Conservation (phyloP, 1,140 invertebrate genomes). For the Drosophila grimshawi region DNA sequence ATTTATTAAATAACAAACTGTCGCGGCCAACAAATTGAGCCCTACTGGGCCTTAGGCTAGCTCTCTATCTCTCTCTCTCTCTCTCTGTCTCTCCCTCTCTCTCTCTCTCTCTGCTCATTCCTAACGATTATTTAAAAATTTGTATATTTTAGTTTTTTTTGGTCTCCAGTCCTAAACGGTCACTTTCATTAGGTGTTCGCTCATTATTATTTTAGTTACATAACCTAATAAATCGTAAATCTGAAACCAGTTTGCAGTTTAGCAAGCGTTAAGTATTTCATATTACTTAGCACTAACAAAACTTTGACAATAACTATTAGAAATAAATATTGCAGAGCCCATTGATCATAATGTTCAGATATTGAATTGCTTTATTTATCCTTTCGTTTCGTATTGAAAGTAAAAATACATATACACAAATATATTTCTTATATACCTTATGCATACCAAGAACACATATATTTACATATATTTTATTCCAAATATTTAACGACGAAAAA, state of each 20-base stretch:
- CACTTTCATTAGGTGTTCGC: slow-evolving; percentile 18
- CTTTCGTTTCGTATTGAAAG: slow-evolving; percentile 15
- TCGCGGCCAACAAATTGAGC: slow-evolving; percentile 39
- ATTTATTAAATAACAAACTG: slow-evolving; percentile 40
- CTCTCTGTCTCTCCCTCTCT: slow-evolving; percentile 22
- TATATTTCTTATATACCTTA: not conserved
- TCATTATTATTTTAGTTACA: not conserved
- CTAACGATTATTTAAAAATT: slow-evolving; percentile 35
- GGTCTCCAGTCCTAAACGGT: slow-evolving; percentile 4
- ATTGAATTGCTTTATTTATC: slow-evolving; percentile 14
- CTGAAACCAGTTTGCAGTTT: slow-evolving; percentile 25
- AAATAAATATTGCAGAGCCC: slow-evolving; percentile 11
- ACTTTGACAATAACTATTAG: slow-evolving; percentile 23
- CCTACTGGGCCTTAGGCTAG: slow-evolving; percentile 67
- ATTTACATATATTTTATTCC: slow-evolving; percentile 2
- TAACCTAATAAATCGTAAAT: not conserved
- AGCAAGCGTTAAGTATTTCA: slow-evolving; percentile 40
- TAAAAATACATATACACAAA: slow-evolving; percentile 9
- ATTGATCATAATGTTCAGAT: slow-evolving; percentile 18
- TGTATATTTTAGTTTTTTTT: not conserved
- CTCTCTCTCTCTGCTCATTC: slow-evolving; percentile 51
- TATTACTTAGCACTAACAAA: slow-evolving; percentile 47
- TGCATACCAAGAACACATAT: slow-evolving; percentile 20
- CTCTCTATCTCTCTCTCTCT: slow-evolving; percentile 37
- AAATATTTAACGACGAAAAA: slow-evolving; percentile 3